phyloP scores from a whole-genome alignment of 2,888 invertebrate genomes.

The Thymelicus sylvestris region DNA sequence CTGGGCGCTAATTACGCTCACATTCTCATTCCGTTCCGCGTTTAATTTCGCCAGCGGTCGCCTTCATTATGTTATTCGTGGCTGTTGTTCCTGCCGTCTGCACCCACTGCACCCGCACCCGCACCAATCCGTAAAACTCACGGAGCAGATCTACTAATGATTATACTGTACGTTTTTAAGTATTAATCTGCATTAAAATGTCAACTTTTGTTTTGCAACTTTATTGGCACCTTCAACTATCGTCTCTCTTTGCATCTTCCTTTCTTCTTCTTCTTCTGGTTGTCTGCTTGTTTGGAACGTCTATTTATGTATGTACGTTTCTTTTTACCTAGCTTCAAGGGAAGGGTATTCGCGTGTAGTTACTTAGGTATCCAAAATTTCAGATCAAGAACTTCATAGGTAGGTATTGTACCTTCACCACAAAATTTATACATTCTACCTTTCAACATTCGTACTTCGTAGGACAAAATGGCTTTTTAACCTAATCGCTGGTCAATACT shows the following conservation, averaged over 20 bases:
- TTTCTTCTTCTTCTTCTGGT: no score
- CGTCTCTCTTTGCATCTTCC: no score
- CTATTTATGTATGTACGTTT: no score
- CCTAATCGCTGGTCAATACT: conserved; percentile 1
- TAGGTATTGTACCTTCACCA: no score
- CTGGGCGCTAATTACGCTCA: conserved; percentile 85
- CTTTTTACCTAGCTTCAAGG: no score
- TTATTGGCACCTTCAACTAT: no score
- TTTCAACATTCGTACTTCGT: neutral
- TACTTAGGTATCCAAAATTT: no score
- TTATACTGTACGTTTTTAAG: neutral
- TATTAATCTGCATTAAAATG: neutral
- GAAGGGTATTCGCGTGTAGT: no score
- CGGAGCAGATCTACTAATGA: neutral
- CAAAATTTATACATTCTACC: neutral
- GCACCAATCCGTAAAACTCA: neutral
- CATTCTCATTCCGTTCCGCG: conserved; percentile 86
- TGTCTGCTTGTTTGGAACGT: no score
- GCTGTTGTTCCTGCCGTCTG: conserved; percentile 50
- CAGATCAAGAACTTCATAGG: no score
- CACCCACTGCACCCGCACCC: no score
- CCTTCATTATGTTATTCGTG: conserved; percentile 85
- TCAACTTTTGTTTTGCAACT: no score
- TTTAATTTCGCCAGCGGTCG: conserved; percentile 85
- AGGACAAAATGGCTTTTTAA: neutral